Percentiles rank a stretch among this genome's conserved stretches.
phyloP scores from a whole-genome alignment of 1,140 invertebrate species.

The Homarus americanus region DNA sequence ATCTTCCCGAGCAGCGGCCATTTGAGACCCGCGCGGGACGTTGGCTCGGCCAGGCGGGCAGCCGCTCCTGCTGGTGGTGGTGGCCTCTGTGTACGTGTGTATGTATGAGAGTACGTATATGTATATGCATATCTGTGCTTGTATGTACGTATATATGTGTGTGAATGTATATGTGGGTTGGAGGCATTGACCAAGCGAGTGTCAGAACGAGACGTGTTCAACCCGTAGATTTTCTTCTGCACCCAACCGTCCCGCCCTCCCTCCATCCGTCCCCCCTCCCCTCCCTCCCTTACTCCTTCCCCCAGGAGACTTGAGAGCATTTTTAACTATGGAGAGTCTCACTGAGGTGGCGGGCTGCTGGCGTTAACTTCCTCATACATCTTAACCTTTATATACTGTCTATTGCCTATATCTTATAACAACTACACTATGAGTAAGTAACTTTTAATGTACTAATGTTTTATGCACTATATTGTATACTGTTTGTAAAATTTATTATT shows the following conservation, averaged over 20 bases:
- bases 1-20: constrained; percentile 68
- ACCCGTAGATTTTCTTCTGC: background rate
- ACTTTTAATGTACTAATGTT: too few species aligned
- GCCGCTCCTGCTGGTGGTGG: constrained; percentile 4
- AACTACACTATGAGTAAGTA: too few species aligned
- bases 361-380: too few species aligned
- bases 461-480: too few species aligned
- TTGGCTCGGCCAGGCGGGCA: constrained; percentile 24
- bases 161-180: background rate
- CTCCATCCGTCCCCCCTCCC: background rate
- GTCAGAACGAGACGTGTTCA: background rate
- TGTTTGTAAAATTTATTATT: too few species aligned
- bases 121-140: background rate
- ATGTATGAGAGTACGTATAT: constrained; percentile 14
- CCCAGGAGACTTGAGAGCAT: background rate
- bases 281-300: background rate
- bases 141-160: constrained; percentile 6
- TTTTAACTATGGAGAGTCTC: too few species aligned
- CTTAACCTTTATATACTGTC: too few species aligned
- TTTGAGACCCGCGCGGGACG: constrained; percentile 59
- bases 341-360: too few species aligned
- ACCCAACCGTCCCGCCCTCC: background rate
- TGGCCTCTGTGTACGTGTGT: constrained; percentile 41
- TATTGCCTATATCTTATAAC: too few species aligned
- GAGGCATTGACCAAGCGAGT: background rate